Conservation (phyloP, 2,113 vertebrate species). For the Rhabdomys dilectus region DNA sequence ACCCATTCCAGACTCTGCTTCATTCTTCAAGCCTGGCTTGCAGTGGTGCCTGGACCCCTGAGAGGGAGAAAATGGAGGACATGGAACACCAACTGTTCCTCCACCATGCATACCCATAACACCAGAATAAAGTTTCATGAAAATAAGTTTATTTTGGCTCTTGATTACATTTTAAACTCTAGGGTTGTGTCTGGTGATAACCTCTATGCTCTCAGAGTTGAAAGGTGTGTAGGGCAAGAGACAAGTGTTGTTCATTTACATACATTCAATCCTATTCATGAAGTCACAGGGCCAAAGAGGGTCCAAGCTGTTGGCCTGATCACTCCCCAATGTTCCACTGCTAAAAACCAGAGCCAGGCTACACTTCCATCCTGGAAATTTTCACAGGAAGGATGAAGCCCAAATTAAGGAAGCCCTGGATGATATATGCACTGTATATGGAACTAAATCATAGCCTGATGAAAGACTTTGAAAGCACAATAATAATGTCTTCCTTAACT, state of each 20-base stretch:
- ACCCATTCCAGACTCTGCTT: too few relatives aligned
- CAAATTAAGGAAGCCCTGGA: neutral
- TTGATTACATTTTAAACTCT: neutral
- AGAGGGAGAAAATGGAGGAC: too few relatives aligned
- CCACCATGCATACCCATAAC: too few relatives aligned
- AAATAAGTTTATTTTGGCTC: neutral
- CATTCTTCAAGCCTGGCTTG: too few relatives aligned
- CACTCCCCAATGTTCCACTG: neutral
- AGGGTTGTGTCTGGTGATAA: neutral
- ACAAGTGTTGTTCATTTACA: neutral
- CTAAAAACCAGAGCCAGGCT: neutral
- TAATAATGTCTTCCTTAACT: neutral
- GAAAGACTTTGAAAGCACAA: neutral
- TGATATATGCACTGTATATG: neutral
- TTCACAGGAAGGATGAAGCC: neutral
- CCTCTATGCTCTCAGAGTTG: fast-evolving
- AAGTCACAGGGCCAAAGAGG: neutral
- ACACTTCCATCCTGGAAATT: neutral
- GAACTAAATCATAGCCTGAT: neutral
- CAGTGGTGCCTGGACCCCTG: too few relatives aligned
- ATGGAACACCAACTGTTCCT: too few relatives aligned
- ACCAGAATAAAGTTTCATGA: neutral
- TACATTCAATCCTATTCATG: neutral
- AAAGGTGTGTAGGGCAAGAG: neutral
- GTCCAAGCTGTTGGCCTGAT: neutral